Evolutionary conservation across 2,888 invertebrate genomes (phyloP).

Genomic region (Lucinisca nassula): DNA sequence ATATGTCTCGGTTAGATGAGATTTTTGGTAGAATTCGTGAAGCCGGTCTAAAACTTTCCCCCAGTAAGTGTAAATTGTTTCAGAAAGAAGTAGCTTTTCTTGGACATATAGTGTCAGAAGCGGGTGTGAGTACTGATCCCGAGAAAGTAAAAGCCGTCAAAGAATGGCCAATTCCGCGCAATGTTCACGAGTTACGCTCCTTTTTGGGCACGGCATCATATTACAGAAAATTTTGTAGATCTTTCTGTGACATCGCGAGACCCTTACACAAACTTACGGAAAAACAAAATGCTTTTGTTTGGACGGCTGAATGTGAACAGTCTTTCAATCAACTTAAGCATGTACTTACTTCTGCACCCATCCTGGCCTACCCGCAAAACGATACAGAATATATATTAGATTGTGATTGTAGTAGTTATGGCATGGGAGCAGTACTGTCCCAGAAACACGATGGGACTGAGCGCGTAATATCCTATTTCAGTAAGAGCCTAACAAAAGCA

Average conservation of each 20-base stretch:
- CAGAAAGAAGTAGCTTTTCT: slow-evolving; percentile 49
- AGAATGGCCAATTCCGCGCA: background rate
- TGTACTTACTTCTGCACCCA: background rate
- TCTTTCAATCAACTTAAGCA: background rate
- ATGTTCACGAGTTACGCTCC: background rate
- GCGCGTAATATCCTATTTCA: too few relatives aligned
- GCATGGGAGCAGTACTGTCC: too few relatives aligned
- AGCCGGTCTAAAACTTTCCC: slow-evolving; percentile 61
- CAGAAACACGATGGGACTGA: too few relatives aligned
- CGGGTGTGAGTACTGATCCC: slow-evolving; percentile 49
- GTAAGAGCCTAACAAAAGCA: too few relatives aligned
- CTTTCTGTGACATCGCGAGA: background rate
- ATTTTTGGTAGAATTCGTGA: background rate
- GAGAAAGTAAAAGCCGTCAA: slow-evolving; percentile 43
- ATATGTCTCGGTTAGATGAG: background rate
- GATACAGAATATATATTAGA: background rate
- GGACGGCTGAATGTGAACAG: background rate
- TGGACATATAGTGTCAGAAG: slow-evolving; percentile 57
- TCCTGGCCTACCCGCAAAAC: background rate
- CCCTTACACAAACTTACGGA: background rate
- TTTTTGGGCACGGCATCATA: background rate
- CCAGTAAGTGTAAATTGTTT: slow-evolving; percentile 56
- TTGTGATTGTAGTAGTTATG: background rate
- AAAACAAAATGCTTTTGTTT: background rate
- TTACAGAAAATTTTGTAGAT: slow-evolving; percentile 6